phyloP scores from a whole-genome alignment of 2,888 invertebrate genomes.

The Loripinus fragilis region DNA sequence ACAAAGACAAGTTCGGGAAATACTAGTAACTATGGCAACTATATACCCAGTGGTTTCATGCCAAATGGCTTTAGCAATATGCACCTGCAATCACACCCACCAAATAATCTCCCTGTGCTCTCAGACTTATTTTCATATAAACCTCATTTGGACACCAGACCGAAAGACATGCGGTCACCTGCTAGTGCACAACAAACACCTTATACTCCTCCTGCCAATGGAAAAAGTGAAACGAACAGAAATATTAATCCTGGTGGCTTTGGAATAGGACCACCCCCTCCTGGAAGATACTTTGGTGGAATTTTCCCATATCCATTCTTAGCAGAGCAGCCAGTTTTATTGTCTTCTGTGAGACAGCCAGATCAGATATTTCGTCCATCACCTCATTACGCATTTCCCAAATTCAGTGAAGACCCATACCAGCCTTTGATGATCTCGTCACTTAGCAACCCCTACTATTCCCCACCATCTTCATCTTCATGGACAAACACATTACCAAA shows the following conservation, averaged over 20 bases:
- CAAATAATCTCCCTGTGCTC: conserved; percentile 58
- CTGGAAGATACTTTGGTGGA: conserved; percentile 55
- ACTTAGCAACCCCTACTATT: conserved; percentile 72
- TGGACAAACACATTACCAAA: conserved; percentile 48
- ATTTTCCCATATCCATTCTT: conserved; percentile 74
- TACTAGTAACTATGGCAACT: conserved; percentile 7
- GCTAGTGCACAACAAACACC: background rate
- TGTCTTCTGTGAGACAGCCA: conserved; percentile 69
- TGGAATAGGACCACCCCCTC: conserved; percentile 32
- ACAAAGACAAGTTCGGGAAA: background rate
- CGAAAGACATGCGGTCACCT: conserved; percentile 25
- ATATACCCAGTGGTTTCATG: background rate
- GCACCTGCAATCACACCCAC: background rate
- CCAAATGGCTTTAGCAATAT: background rate
- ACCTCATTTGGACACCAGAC: conserved; percentile 25
- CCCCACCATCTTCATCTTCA: conserved; percentile 47
- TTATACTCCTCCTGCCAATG: conserved; percentile 19
- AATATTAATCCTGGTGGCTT: conserved; percentile 19
- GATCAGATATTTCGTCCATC: conserved; percentile 64
- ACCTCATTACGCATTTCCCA: conserved; percentile 59
- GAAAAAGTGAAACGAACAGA: conserved; percentile 18
- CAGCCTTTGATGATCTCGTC: conserved; percentile 72
- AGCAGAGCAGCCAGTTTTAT: conserved; percentile 72
- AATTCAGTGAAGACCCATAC: conserved; percentile 66
- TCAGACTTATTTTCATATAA: conserved; percentile 59